These are phyloP conservation scores for Rhopilema esculentum DNA, from an alignment of 30 jellyfish, hydroid and myxozoan genomes.

Conservation along the genomic window DNA sequence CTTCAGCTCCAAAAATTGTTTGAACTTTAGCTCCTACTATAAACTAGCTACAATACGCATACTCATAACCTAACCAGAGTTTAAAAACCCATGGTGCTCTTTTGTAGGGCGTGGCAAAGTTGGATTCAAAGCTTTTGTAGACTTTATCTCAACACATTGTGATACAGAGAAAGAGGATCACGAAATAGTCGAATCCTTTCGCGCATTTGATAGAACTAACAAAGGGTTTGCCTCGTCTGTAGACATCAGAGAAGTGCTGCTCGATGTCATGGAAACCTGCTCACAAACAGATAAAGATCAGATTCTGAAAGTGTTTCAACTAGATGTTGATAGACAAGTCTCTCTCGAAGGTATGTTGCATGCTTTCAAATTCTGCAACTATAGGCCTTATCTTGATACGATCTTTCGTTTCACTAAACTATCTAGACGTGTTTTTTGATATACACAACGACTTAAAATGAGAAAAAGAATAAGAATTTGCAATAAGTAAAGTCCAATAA, in stretches of 20 bases:
- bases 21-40: too few species aligned
- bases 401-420: neutral
- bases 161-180: slow-evolving; percentile 65
- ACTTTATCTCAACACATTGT: slow-evolving; percentile 49
- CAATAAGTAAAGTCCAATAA: too few species aligned
- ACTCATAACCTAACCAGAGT: too few species aligned
- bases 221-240: slow-evolving; percentile 59
- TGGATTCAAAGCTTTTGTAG: slow-evolving; percentile 59
- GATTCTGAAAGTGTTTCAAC: slow-evolving; percentile 53
- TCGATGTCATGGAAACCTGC: slow-evolving; percentile 62
- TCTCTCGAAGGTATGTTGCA: slow-evolving; percentile 61
- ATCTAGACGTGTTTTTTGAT: neutral
- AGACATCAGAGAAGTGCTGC: slow-evolving; percentile 61
- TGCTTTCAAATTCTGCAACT: neutral
- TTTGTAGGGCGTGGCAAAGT: slow-evolving; percentile 60
- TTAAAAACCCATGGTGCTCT: neutral
- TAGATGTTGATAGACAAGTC: slow-evolving; percentile 55
- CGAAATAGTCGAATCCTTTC: slow-evolving; percentile 55
- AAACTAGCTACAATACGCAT: too few species aligned
- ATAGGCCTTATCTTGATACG: neutral
- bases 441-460: too few species aligned
- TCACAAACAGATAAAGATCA: slow-evolving; percentile 64
- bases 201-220: slow-evolving; percentile 66
- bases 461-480: too few species aligned
- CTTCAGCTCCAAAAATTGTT: too few species aligned